Conservation (phyloP, 1,140 invertebrate genomes). For the Formica selysi region DNA sequence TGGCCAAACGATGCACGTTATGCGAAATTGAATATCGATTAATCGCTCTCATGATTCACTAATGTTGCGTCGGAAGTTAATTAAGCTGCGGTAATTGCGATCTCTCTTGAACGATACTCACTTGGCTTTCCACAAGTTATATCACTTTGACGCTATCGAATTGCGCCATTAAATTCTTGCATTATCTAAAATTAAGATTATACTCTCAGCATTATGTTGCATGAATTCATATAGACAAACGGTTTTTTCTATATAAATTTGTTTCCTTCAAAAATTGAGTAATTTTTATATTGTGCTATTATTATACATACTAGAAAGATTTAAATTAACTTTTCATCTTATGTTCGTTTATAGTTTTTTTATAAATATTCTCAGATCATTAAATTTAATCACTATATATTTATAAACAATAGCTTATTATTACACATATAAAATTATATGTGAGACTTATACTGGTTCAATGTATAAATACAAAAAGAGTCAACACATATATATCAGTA, state of each 20-base stretch:
- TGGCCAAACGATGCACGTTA: conserved; percentile 51
- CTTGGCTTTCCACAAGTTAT: conserved; percentile 40
- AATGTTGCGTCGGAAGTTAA: conserved; percentile 63
- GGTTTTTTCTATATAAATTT: background rate
- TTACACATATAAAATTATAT: background rate
- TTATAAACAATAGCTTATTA: background rate
- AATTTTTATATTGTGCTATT: too few species aligned
- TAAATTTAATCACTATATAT: background rate
- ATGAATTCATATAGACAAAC: background rate
- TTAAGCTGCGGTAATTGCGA: conserved; percentile 59
- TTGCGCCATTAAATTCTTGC: conserved; percentile 51
- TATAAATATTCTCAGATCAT: background rate
- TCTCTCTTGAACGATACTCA: conserved; percentile 51
- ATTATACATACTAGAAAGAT: background rate
- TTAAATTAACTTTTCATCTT: background rate
- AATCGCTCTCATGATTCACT: conserved; percentile 59
- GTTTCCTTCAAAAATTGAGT: background rate
- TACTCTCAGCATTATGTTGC: background rate
- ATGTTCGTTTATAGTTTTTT: background rate
- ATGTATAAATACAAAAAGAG: background rate
- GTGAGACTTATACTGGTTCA: background rate
- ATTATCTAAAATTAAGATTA: conserved; percentile 47
- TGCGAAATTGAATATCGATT: conserved; percentile 64
- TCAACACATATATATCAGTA: background rate
- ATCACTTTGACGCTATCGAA: conserved; percentile 55